Evolutionary conservation across 1,140 invertebrate genomes (phyloP).

Genomic region (Nephotettix cincticeps): DNA sequence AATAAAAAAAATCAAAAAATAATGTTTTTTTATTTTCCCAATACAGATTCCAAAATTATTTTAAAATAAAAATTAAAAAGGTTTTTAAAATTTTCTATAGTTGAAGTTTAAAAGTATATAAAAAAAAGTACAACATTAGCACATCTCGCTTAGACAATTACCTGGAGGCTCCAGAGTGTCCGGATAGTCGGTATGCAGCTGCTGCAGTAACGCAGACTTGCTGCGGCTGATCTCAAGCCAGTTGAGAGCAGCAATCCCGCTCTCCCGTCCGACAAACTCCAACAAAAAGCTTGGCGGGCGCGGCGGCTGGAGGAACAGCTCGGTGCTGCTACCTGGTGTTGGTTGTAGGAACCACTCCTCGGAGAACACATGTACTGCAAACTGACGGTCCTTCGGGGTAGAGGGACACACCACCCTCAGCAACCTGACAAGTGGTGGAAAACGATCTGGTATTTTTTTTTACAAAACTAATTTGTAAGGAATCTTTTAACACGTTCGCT

Average conservation of each 20-base stretch:
- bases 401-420: conserved; percentile 72
- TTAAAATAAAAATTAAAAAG: no score
- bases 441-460: no score
- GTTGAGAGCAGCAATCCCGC: conserved; percentile 67
- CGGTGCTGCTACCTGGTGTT: neutral
- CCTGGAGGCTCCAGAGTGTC: conserved; percentile 57
- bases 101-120: no score
- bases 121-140: no score
- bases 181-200: conserved; percentile 48
- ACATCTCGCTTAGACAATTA: no score
- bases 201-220: conserved; percentile 65
- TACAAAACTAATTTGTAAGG: no score
- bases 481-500: no score
- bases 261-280: conserved; percentile 68
- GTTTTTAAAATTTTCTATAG: no score
- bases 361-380: conserved; percentile 70
- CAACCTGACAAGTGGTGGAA: no score
- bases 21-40: no score
- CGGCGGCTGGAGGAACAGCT: conserved; percentile 26
- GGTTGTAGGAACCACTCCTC: conserved; percentile 61
- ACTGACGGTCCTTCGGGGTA: conserved; percentile 61
- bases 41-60: no score
- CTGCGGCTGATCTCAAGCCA: conserved; percentile 77
- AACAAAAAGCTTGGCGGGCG: conserved; percentile 62
- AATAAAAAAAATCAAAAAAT: no score